Conservation (phyloP, 2,888 invertebrate genomes). For the Bursaphelenchus okinawaensis region DNA sequence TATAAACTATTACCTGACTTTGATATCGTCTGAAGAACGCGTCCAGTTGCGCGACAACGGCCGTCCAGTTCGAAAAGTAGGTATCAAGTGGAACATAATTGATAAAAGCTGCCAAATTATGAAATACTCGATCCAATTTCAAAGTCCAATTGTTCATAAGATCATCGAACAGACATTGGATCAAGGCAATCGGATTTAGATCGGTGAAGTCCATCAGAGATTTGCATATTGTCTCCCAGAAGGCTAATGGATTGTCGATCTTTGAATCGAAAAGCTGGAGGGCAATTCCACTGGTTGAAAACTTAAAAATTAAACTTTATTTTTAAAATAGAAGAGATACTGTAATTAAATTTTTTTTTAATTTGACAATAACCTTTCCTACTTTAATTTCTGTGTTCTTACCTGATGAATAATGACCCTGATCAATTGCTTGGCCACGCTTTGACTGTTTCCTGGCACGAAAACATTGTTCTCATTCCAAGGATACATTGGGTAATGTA, state of each 20-base stretch:
- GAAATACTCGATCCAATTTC: slow-evolving; percentile 73
- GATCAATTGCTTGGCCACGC: slow-evolving; percentile 92
- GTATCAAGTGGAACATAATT: slow-evolving; percentile 76
- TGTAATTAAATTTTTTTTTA: background rate
- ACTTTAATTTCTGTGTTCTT: background rate
- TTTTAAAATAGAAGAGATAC: background rate
- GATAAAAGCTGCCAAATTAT: slow-evolving; percentile 86
- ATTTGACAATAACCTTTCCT: too few relatives aligned
- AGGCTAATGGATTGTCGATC: slow-evolving; percentile 59
- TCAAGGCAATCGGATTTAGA: slow-evolving; percentile 84
- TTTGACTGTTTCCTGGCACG: slow-evolving; percentile 85
- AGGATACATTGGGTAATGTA: slow-evolving; percentile 52
- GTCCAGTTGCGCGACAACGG: slow-evolving; percentile 79
- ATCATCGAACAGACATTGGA: slow-evolving; percentile 81
- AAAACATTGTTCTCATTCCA: slow-evolving; percentile 64
- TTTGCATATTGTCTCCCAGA: slow-evolving; percentile 87
- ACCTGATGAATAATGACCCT: slow-evolving; percentile 79
- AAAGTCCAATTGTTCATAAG: slow-evolving; percentile 74
- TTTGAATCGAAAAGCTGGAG: slow-evolving; percentile 68
- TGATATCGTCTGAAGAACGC: slow-evolving; percentile 69
- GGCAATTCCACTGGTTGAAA: slow-evolving; percentile 93
- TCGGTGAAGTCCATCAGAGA: slow-evolving; percentile 92
- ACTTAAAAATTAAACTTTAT: slow-evolving; percentile 62
- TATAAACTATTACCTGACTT: slow-evolving; percentile 42
- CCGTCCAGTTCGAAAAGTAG: slow-evolving; percentile 71